A percentile compares a stretch with the other conserved stretches of the same genome.
These are phyloP conservation scores for Physeter macrocephalus DNA, from an alignment of 2,113 vertebrate species.

Conservation along the genomic window DNA sequence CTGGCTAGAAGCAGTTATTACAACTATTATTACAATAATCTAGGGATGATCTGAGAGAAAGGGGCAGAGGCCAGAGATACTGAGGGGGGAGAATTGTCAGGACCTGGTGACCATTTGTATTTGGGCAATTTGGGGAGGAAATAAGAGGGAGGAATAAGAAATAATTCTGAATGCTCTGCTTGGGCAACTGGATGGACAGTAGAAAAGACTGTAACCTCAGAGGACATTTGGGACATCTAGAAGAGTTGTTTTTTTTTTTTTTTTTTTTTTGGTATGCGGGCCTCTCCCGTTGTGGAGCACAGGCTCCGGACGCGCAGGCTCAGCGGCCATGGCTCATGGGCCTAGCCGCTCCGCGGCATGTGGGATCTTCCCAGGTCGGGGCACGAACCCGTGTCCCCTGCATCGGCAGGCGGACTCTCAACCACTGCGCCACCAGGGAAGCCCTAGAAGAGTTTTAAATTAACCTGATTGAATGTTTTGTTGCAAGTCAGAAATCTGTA, in stretches of 20 bases:
- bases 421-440: too few species aligned
- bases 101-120: not conserved
- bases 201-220: not conserved
- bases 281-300: too few species aligned
- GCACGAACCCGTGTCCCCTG: too few species aligned
- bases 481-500: not conserved
- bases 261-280: too few species aligned
- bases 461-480: constrained; percentile 1
- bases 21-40: not conserved
- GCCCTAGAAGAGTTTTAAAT: not conserved
- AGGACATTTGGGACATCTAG: not conserved
- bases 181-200: not conserved
- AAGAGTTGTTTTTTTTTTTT: too few species aligned
- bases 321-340: too few species aligned
- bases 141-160: not conserved
- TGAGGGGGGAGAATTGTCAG: not conserved
- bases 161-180: not conserved
- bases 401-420: too few species aligned
- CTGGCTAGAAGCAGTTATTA: not conserved
- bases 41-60: not conserved
- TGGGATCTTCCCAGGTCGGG: too few species aligned
- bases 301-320: too few species aligned
- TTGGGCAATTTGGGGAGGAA: not conserved
- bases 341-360: too few species aligned
- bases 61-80: not conserved